Evolutionary conservation across 1,140 invertebrate species (phyloP), one percentile per base, ranked within the genome.

Genomic region (Drosophila littoralis): DNA sequence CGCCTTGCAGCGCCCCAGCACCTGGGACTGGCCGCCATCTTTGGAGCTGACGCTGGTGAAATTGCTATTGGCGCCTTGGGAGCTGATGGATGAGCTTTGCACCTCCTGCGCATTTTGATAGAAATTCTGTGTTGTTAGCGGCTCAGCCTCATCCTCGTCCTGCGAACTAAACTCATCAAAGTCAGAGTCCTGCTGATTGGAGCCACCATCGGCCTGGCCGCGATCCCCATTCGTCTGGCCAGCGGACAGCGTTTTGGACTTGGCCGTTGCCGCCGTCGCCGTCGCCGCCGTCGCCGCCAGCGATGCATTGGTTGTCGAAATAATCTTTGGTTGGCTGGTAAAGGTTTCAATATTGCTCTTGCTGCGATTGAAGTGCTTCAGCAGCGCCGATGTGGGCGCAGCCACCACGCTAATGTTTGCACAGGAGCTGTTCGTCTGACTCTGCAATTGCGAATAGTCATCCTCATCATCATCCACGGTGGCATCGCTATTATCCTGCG

Each of bases 201-300:
- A 97, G 74, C 96, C 96, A 1, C 97, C 96, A 92, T 97, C 97
- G 1, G 95, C 97, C 43, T 95, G 95, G 1, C 96, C 97, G 15
- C 96, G 93, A 91, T 97, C 96, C 17, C 28, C 55, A 2, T 60
- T 38, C 57, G 65, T 58, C n/a, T 48, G 42, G 1, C 51, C 35
- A 7, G 36, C 17, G 5, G 43, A 35, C 46, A 88, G 33, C 2
- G 84, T 86, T 22, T 79, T 88, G 9, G 86, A 76, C 64, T 78
- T 86, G 35, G 58, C 32, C 15, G 32, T 35, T 12, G 50, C 17
- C 10, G 35, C 42, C n/a, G 40, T 10, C 9, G 61, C 48, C 32
- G 51, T 22, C 6, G 81, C 36, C 1, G 61, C 36, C 1, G 61
- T 52, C 13, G 43, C 50, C 36, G 73, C 58, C 46, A 77, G 38